Evolutionary conservation across 2,888 invertebrate genomes (phyloP).

Genomic region (Melipona beecheii): DNA sequence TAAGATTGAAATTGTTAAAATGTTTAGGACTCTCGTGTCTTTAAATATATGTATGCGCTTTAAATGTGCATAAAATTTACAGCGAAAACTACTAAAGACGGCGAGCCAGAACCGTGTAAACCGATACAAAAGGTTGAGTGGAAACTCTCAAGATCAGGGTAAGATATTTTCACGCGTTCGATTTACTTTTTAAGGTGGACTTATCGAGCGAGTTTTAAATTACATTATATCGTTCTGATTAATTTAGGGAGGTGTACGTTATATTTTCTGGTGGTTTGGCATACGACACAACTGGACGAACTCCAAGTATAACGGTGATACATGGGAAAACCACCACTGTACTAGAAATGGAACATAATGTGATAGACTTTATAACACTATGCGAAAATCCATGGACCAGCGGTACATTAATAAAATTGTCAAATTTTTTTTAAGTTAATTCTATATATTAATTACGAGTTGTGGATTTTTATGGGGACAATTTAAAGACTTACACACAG

Average conservation of each 20-base stretch:
- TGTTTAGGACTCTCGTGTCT: background rate
- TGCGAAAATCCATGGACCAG: conserved; percentile 97
- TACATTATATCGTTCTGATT: conserved; percentile 27
- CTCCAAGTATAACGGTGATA: conserved; percentile 97
- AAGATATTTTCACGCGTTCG: conserved; percentile 75
- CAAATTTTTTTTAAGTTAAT: background rate
- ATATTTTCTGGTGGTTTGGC: conserved; percentile 99
- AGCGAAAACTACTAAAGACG: conserved; percentile 96
- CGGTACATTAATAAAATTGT: conserved; percentile 86
- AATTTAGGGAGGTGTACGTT: conserved; percentile 93
- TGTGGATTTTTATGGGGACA: too few species aligned
- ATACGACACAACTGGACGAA: conserved; percentile 94
- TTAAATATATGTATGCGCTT: background rate
- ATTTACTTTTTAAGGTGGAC: background rate
- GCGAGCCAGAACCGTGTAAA: conserved; percentile 96
- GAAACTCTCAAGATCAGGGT: conserved; percentile 95
- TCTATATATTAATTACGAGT: too few species aligned
- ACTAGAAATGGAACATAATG: conserved; percentile 99
- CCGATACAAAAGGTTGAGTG: conserved; percentile 98
- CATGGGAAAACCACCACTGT: conserved; percentile 98
- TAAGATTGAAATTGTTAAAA: background rate
- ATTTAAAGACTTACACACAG: too few species aligned
- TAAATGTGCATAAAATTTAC: conserved; percentile 60
- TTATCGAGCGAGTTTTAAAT: background rate
- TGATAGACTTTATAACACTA: conserved; percentile 97